phyloP scores from a whole-genome alignment of 1,140 invertebrate species.

The Leptinotarsa lineolata region DNA sequence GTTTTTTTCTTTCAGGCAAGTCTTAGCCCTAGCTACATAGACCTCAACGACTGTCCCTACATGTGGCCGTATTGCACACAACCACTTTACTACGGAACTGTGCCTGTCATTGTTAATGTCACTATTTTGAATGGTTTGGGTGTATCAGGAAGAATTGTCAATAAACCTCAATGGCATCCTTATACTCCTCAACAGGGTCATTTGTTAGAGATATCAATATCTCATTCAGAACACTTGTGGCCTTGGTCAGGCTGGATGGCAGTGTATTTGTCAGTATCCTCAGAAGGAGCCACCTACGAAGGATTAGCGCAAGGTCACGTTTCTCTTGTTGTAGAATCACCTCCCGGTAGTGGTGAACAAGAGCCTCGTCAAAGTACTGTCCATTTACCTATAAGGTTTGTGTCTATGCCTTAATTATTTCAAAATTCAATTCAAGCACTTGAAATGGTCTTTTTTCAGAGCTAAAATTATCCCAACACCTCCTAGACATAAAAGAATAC shows the following conservation, averaged over 20 bases:
- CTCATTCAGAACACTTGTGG: conserved; percentile 86
- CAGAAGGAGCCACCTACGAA: conserved; percentile 74
- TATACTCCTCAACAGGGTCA: conserved; percentile 82
- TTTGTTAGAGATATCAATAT: conserved; percentile 73
- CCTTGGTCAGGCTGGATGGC: conserved; percentile 97
- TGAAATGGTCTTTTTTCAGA: conserved; percentile 50
- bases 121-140: conserved; percentile 88
- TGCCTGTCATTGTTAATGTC: conserved; percentile 90
- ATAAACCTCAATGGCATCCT: conserved; percentile 84
- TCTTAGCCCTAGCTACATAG: conserved; percentile 79
- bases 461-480: conserved; percentile 68
- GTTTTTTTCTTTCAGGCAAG: conserved; percentile 47
- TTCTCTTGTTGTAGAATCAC: conserved; percentile 81
- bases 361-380: conserved; percentile 71
- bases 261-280: conserved; percentile 70
- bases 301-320: conserved; percentile 76
- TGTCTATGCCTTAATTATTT: background rate
- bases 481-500: conserved; percentile 74
- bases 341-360: conserved; percentile 69
- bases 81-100: conserved; percentile 84
- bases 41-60: conserved; percentile 91
- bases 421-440: background rate
- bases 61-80: conserved; percentile 99
- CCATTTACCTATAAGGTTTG: conserved; percentile 68
- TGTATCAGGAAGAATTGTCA: conserved; percentile 77